Base-by-base conservation (phyloP, 1,140 invertebrate genomes). In the Reticulitermes speratus region DNA sequence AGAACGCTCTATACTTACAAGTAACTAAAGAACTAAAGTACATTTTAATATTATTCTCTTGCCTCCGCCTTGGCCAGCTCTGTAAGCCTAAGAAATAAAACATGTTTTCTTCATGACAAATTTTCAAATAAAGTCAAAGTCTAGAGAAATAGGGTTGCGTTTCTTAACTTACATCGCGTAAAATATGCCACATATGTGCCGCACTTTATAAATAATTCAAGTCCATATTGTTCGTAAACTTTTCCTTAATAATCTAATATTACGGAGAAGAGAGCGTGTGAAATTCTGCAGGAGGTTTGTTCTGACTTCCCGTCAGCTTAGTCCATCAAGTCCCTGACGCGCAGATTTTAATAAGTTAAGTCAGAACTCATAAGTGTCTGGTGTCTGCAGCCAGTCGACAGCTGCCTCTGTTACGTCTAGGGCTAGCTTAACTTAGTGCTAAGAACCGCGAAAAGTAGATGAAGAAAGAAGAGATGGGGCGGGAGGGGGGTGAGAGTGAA, bases 351-450 rank as follows among this genome's bases (percentile, higher is more conserved):
- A 84, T 84, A 84, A 84, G 83, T 84, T 52, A 84, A 52, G 83
- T 84, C 83, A 84, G 83, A 84, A 84, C 83, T 84, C 83, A 52
- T 84, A 52, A 84, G 83, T 52, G 55, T 84, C 82, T 44, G n/a
- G 65, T 23, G 59, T 65, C 59, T 84, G 44, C 44, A 21, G 25
- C 83, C 21, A 21, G 44, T 52, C 45, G 48, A 84, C 83, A 84
- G 83, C 83, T 84, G 83, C 32, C 82, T 44, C 7, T 12, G 16
- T 16, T 75, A 16, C 65, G 6, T 75, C 65, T 65, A 65, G 59
- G 59, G 9, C 21, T n/a, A 65, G 59, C 19, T 23, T 65, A 19
- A 75, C 25, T 75, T 30, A 25, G 25, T 75, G n/a, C 65, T 75
- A 75, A 75, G 65, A 75, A 55, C 83, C 45, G 45, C 44, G 45